Evolutionary conservation across 2,113 vertebrate species (phyloP).

Genomic region (Sapayoa aenigma): DNA sequence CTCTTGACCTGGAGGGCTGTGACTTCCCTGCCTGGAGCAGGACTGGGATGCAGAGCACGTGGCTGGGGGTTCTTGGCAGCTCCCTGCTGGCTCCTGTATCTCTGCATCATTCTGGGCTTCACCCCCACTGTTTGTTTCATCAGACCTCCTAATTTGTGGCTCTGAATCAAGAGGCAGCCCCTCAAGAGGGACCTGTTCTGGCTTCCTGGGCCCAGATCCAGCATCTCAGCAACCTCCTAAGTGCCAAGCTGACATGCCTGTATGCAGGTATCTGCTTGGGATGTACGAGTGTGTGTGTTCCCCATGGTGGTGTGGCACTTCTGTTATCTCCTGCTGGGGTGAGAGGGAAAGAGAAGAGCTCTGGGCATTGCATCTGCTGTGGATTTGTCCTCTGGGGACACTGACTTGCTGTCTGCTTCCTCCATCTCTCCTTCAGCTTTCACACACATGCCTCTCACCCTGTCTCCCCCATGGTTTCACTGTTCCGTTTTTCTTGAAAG

Average conservation of each 20-base stretch:
- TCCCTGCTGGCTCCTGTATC: background rate
- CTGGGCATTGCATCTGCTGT: background rate
- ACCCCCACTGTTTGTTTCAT: background rate
- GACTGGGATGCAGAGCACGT: background rate
- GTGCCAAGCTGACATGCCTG: background rate
- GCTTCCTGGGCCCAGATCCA: background rate
- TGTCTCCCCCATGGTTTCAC: background rate
- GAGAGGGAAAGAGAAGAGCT: background rate
- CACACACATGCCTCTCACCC: rapidly evolving
- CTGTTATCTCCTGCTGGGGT: background rate
- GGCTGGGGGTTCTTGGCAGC: rapidly evolving
- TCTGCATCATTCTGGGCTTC: background rate
- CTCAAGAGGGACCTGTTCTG: background rate
- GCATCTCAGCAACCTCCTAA: background rate
- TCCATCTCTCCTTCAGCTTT: background rate
- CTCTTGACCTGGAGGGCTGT: background rate
- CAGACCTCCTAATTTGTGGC: background rate
- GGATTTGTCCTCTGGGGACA: background rate
- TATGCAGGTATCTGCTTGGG: rapidly evolving
- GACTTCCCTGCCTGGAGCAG: rapidly evolving
- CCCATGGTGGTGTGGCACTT: rapidly evolving
- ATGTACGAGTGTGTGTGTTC: rapidly evolving
- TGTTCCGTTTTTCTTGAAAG: background rate
- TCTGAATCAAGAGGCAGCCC: background rate
- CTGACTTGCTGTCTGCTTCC: background rate